These are phyloP conservation scores for Erebia palarica DNA, from an alignment of 2,888 invertebrate species.

Conservation along the genomic window DNA sequence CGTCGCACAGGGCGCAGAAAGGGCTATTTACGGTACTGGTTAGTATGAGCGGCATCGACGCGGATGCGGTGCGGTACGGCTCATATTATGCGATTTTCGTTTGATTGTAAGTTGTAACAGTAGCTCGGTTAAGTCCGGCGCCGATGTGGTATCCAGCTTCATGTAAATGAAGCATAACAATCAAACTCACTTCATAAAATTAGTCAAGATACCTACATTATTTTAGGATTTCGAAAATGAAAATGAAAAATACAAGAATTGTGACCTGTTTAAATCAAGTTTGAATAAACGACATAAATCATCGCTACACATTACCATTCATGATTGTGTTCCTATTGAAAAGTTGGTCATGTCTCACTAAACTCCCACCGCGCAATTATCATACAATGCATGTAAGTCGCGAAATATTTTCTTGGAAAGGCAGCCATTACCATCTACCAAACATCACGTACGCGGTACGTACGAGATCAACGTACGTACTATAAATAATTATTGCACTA, in stretches of 20 bases:
- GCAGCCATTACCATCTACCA: conserved; percentile 43
- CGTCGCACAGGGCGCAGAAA: no score
- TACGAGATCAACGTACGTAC: conserved; percentile 20
- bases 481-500: background rate
- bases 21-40: no score
- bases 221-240: background rate
- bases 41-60: no score
- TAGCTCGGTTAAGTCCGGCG: no score
- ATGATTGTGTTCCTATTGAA: conserved; percentile 38
- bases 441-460: conserved; percentile 31
- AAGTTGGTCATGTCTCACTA: conserved; percentile 44
- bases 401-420: conserved; percentile 46
- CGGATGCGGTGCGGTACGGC: no score
- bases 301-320: conserved; percentile 31
- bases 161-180: no score
- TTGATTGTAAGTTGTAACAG: no score
- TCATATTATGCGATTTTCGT: no score
- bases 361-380: conserved; percentile 45
- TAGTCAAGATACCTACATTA: no score
- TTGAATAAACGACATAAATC: conserved; percentile 13
- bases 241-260: no score
- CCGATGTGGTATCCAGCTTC: no score
- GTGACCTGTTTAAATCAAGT: background rate
- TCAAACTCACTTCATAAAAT: no score
- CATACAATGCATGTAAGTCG: conserved; percentile 50